Evolutionary conservation across 2,113 vertebrate genomes (phyloP), one percentile per base, ranked within the genome.

Genomic region (Eudorcas thomsonii): DNA sequence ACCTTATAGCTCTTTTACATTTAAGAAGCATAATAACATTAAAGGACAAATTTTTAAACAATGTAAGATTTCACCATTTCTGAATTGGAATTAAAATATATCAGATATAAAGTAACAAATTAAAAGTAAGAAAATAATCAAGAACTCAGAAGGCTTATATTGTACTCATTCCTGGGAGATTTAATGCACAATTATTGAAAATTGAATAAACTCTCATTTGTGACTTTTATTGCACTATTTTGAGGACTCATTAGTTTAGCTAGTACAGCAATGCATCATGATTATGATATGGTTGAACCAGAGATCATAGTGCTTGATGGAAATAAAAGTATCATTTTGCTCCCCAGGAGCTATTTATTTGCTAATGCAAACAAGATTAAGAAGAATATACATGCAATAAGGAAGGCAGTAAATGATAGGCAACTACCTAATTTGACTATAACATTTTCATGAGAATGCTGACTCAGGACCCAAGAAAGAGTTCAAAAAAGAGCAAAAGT

Each of bases 1-100:
- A 96, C 78, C 96, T 98, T 97, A 97, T 78, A 97, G 33, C n/a
- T 97, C 64, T 87, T 97, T 97, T 98, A 97, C 19, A 94, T 94
- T 90, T 92, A 97, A 97, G 94, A 97, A 48, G 52, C 78, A 93
- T 45, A 88, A 97, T 59, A 87, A 94, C 28, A 98, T 98, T 90
- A 88, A 97, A 96, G 17, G 93, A 78, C 91, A 81, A 28, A 59
- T 57, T 95, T 91, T 97, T 74, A 91, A 97, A 82, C 39, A 92
- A 96, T 84, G 36, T 39, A 95, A 84, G 78, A 98, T 88, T 97
- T 86, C 43, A 97, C 64, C 4, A 92, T 52, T 0, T 88, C 92
- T 97, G 52, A 60, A 93, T 92, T 98, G 2, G 84, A 94, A 62
- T 96, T 96, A 78, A 98, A 98, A 97, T 95, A 21, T 67, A 57